Evolutionary conservation across 2,888 invertebrate genomes (phyloP).

Genomic region (Allolobophora icterica): DNA sequence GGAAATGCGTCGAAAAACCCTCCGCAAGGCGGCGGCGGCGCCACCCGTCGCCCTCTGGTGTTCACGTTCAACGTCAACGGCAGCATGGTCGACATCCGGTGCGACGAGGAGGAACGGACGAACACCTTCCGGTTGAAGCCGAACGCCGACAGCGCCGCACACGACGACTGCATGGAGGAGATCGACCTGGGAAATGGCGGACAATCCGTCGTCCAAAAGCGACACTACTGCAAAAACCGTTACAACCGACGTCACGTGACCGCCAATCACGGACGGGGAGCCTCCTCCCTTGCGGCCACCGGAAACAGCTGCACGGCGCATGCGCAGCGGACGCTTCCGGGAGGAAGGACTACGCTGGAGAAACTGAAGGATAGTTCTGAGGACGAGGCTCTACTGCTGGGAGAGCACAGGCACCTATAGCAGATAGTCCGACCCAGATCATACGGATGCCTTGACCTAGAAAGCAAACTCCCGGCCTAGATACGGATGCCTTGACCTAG

Average conservation of each 20-base stretch:
- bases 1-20: neutral
- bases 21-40: neutral
- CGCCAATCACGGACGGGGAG: neutral
- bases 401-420: constrained; percentile 35
- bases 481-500: neutral
- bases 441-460: neutral
- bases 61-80: constrained; percentile 49
- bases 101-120: constrained; percentile 41
- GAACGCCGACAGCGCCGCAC: neutral
- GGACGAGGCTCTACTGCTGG: constrained; percentile 44
- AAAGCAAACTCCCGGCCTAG: neutral
- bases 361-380: constrained; percentile 31
- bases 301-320: constrained; percentile 3
- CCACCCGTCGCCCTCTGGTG: constrained; percentile 39
- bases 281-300: neutral
- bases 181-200: neutral
- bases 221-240: neutral
- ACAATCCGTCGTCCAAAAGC: neutral
- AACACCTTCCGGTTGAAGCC: constrained; percentile 41
- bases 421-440: neutral
- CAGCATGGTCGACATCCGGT: constrained; percentile 50
- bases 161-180: neutral
- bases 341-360: constrained; percentile 23
- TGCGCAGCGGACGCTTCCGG: constrained; percentile 21
- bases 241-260: constrained; percentile 19